Conservation (phyloP, 2,113 vertebrate species). For the Corynorhinus townsendii region DNA sequence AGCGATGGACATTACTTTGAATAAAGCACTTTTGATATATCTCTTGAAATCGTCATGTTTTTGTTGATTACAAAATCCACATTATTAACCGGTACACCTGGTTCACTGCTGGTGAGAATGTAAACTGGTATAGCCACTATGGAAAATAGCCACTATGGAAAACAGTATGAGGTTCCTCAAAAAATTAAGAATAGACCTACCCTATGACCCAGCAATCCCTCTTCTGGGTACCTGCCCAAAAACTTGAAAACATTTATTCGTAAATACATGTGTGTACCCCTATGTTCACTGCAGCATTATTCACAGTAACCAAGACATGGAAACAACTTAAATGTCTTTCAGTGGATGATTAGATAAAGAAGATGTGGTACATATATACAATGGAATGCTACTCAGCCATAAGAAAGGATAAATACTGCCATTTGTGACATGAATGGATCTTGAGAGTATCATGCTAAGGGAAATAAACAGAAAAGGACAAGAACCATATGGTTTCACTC, state of each 20-base stretch:
- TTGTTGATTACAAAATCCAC: too few species aligned
- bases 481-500: neutral
- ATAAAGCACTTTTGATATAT: too few species aligned
- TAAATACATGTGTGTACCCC: neutral
- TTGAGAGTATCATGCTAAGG: neutral
- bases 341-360: neutral
- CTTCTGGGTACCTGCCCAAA: neutral
- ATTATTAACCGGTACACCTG: too few species aligned
- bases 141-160: neutral
- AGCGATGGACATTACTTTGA: too few species aligned
- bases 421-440: neutral
- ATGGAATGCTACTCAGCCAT: neutral
- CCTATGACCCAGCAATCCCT: neutral
- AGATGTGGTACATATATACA: neutral
- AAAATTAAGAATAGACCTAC: neutral
- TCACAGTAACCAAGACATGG: neutral
- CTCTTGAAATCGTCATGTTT: too few species aligned
- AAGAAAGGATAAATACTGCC: neutral
- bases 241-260: neutral
- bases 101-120: neutral
- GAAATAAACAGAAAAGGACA: neutral
- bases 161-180: neutral
- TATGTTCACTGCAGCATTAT: neutral
- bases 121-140: neutral
- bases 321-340: neutral